Conservation (phyloP, 2,888 invertebrate species). For the Elaeidobius kamerunicus region DNA sequence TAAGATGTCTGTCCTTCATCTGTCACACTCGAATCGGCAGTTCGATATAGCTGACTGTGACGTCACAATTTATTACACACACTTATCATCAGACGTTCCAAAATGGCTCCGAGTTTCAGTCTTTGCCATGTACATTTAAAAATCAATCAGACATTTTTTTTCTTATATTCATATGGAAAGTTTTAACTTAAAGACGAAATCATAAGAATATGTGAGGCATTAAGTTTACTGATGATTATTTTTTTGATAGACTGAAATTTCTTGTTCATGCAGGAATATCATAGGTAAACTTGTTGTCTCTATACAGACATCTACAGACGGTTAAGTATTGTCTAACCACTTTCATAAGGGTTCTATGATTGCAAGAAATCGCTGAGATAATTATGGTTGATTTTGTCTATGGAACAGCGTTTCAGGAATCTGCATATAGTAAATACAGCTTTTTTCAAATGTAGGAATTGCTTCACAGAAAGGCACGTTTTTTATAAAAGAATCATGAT, state of each 20-base stretch:
- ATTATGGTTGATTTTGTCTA: no score
- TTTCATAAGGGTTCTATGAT: constrained; percentile 1
- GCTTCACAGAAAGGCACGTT: no score
- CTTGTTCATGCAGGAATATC: neutral
- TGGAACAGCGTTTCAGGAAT: no score
- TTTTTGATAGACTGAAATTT: neutral
- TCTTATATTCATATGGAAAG: neutral
- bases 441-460: no score
- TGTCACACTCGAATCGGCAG: constrained; percentile 16
- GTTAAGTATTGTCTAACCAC: constrained; percentile 13
- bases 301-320: neutral
- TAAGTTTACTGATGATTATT: neutral
- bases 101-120: constrained; percentile 16
- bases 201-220: neutral
- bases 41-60: constrained; percentile 27
- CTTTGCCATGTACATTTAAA: constrained; percentile 16
- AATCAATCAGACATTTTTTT: neutral
- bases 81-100: constrained; percentile 13
- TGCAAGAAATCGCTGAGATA: no score
- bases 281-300: neutral
- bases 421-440: no score
- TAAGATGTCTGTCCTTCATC: no score
- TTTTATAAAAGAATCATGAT: no score
- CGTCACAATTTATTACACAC: constrained; percentile 10
- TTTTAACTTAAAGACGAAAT: neutral